phyloP scores from a whole-genome alignment of 2,797 vertebrate genomes.

The Australoheros facetus region DNA sequence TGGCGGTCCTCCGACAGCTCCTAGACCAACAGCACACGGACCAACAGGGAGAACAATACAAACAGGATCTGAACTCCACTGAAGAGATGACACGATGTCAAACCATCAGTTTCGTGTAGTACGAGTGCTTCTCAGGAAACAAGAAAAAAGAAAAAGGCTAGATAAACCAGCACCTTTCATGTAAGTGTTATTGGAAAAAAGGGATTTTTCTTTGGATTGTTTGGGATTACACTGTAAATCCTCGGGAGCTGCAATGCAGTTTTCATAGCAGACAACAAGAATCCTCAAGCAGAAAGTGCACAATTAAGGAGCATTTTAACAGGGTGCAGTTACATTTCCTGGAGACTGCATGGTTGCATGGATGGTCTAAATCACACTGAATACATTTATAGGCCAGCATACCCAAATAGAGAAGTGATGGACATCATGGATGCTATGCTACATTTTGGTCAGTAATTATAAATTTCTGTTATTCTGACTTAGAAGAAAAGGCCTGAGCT shows the following conservation, averaged over 20 bases:
- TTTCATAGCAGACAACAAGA: not conserved
- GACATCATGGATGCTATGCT: not conserved
- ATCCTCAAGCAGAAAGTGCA: not conserved
- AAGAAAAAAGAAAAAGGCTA: not conserved
- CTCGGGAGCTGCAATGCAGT: not conserved
- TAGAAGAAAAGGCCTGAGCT: not conserved
- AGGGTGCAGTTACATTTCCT: not conserved
- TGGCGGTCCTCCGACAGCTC: conserved; percentile 79
- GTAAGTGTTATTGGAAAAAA: not conserved
- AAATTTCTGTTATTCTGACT: not conserved
- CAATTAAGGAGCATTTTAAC: not conserved
- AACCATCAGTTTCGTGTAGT: not conserved
- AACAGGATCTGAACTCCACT: conserved; percentile 1
- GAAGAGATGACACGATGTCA: not conserved
- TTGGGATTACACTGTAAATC: conserved; percentile 7
- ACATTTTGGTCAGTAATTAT: not conserved
- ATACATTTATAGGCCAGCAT: not conserved
- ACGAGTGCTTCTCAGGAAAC: not conserved
- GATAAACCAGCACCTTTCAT: not conserved
- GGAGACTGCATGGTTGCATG: not conserved
- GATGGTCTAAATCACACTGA: not conserved
- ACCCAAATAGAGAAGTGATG: not conserved
- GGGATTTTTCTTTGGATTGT: not conserved
- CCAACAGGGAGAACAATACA: conserved; percentile 1
- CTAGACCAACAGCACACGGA: conserved; percentile 44